phyloP scores from a whole-genome alignment of 2,888 invertebrate genomes.

The Agrotis clavis region DNA sequence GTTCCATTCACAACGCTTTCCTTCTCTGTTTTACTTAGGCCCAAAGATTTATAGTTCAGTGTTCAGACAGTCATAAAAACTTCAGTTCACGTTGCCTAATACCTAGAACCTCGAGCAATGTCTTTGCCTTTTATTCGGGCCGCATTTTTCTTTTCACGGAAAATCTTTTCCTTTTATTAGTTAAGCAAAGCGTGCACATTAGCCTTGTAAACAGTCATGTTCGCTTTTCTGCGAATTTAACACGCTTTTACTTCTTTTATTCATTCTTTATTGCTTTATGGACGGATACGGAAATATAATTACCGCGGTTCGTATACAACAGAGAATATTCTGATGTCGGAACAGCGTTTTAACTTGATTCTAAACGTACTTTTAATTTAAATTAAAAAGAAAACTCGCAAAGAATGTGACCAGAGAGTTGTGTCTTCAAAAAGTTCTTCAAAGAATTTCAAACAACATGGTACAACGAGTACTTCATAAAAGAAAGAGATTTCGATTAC shows the following conservation, averaged over 20 bases:
- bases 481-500: neutral
- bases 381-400: conserved; percentile 18
- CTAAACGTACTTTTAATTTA: conserved; percentile 8
- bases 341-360: conserved; percentile 16
- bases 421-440: neutral
- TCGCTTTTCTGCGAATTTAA: conserved; percentile 42
- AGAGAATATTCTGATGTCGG: neutral
- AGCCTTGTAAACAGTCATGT: conserved; percentile 39
- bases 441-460: neutral
- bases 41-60: conserved; percentile 22
- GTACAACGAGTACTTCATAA: neutral
- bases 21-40: neutral
- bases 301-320: conserved; percentile 10
- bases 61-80: conserved; percentile 26
- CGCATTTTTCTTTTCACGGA: conserved; percentile 65
- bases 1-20: neutral
- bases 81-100: conserved; percentile 40
- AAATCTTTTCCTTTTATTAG: conserved; percentile 70
- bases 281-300: conserved; percentile 28
- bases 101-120: conserved; percentile 61
- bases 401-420: neutral
- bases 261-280: conserved; percentile 18
- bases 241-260: conserved; percentile 24
- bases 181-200: conserved; percentile 58
- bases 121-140: conserved; percentile 65